Percentiles rank a stretch among this genome's conserved stretches.
phyloP scores from a whole-genome alignment of 2,888 invertebrate genomes.

The Plagiodera versicolora region DNA sequence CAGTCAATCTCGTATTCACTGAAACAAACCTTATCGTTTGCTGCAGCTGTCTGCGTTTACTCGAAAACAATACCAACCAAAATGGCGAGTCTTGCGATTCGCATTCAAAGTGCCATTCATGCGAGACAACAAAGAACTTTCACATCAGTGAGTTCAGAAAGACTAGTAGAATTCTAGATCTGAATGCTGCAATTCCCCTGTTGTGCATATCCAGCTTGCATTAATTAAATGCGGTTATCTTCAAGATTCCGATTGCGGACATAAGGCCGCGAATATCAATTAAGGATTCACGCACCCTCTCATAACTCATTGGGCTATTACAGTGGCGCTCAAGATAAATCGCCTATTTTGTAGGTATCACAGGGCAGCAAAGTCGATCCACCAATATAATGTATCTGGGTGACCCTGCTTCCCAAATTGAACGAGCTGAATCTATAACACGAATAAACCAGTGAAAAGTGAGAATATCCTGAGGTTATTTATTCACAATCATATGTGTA shows the following conservation, averaged over 20 bases:
- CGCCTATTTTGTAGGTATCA: too few relatives aligned
- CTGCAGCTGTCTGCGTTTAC: constrained; percentile 1
- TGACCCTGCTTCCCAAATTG: too few relatives aligned
- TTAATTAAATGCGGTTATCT: constrained; percentile 57
- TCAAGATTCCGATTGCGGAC: constrained; percentile 55
- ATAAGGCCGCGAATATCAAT: constrained; percentile 56
- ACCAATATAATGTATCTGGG: too few relatives aligned
- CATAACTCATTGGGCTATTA: constrained; percentile 53
- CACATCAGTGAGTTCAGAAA: constrained; percentile 36
- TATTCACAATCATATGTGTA: too few relatives aligned
- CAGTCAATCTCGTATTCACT: neutral
- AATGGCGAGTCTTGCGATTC: constrained; percentile 32
- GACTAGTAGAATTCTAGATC: constrained; percentile 29
- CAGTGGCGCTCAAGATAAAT: constrained; percentile 29
- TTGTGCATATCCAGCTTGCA: constrained; percentile 47
- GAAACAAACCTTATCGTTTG: neutral
- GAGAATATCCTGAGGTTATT: too few relatives aligned
- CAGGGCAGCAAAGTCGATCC: too few relatives aligned
- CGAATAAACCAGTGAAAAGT: too few relatives aligned
- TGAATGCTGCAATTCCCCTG: constrained; percentile 39
- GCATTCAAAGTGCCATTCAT: constrained; percentile 36
- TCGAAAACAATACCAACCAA: constrained; percentile 27
- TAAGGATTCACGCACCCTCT: constrained; percentile 51
- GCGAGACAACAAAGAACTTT: constrained; percentile 36
- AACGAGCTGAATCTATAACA: too few relatives aligned